These are phyloP conservation scores for Homarus americanus DNA, from an alignment of 1,140 invertebrate genomes.

Conservation along the genomic window DNA sequence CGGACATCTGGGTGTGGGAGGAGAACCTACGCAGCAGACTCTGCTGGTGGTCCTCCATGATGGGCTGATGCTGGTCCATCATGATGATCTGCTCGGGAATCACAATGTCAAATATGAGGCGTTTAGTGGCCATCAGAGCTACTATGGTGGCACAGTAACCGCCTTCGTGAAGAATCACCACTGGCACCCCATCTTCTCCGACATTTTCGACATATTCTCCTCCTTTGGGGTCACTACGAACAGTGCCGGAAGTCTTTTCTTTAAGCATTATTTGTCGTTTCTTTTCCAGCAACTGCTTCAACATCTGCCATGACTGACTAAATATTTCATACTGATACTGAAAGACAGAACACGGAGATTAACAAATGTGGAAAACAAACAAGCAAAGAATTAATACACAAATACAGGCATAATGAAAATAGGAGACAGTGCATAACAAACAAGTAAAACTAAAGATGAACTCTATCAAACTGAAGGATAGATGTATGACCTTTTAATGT, in stretches of 20 bases:
- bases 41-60: slow-evolving; percentile 80
- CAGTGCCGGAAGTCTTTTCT: neutral
- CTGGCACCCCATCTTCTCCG: neutral
- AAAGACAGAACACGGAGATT: slow-evolving; percentile 9
- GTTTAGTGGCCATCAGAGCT: slow-evolving; percentile 74
- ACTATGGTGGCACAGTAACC: slow-evolving; percentile 77
- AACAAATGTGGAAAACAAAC: neutral
- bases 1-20: slow-evolving; percentile 56
- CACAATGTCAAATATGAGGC: slow-evolving; percentile 80
- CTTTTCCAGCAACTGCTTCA: slow-evolving; percentile 57
- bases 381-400: neutral
- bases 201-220: neutral
- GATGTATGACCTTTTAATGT: too few relatives aligned
- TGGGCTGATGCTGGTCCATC: slow-evolving; percentile 81
- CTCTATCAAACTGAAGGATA: too few relatives aligned
- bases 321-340: slow-evolving; percentile 80
- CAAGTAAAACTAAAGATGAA: too few relatives aligned
- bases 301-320: slow-evolving; percentile 76
- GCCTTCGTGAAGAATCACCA: slow-evolving; percentile 74
- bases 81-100: slow-evolving; percentile 83
- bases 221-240: neutral
- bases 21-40: slow-evolving; percentile 76
- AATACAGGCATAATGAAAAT: neutral
- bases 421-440: neutral
- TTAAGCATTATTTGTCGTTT: slow-evolving; percentile 19